Conservation (phyloP, 2,113 vertebrate species). For the Ifrita kowaldi region DNA sequence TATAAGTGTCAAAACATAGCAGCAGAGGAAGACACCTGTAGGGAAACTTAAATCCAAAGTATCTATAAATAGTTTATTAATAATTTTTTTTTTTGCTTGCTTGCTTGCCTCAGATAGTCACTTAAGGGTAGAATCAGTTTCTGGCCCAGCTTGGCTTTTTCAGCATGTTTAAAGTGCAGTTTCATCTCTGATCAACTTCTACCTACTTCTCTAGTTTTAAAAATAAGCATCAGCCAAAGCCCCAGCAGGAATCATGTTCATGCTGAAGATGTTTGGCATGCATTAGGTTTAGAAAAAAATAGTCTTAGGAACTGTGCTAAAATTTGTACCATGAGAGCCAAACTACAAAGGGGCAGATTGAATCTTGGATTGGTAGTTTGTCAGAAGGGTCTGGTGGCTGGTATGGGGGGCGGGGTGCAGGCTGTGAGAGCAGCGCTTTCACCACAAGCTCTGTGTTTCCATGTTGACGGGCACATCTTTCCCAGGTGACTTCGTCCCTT, state of each 20-base stretch:
- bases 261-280: not conserved
- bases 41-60: not conserved
- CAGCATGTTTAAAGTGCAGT: not conserved
- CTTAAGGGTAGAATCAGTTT: not conserved
- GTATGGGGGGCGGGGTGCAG: not conserved
- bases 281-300: not conserved
- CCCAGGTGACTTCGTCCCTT: not conserved
- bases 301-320: not conserved
- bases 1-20: not conserved
- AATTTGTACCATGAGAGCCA: not conserved
- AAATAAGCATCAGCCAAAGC: not conserved
- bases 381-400: not conserved
- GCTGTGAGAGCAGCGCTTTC: not conserved
- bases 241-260: not conserved
- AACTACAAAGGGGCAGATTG: not conserved
- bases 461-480: not conserved
- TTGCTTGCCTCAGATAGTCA: not conserved
- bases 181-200: not conserved
- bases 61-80: not conserved
- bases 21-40: not conserved
- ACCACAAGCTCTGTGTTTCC: accelerated
- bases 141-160: not conserved
- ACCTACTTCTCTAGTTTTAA: slow-evolving; percentile 42
- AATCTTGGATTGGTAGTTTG: not conserved
- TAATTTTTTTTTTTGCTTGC: not conserved